Conservation (phyloP, 2,113 vertebrate species). For the Gavia stellata region DNA sequence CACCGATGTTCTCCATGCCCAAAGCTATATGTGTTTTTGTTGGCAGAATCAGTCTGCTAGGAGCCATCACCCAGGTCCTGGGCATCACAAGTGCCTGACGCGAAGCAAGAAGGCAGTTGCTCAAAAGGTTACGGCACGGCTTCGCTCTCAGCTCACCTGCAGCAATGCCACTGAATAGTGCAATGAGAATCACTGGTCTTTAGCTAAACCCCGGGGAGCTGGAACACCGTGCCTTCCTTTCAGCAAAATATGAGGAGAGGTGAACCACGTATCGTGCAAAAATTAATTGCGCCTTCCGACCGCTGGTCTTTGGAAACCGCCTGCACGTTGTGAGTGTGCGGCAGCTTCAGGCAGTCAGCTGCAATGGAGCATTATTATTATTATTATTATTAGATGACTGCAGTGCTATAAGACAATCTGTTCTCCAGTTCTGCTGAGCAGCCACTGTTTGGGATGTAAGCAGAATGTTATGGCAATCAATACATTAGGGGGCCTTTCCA, state of each 20-base stretch:
- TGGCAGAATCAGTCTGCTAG: neutral
- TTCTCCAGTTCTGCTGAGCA: neutral
- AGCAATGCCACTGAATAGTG: neutral
- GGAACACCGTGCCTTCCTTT: neutral
- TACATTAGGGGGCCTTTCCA: slow-evolving; percentile 19
- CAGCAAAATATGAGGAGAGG: neutral
- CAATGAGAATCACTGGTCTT: neutral
- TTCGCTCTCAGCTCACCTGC: neutral
- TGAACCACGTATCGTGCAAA: neutral
- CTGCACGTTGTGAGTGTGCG: neutral
- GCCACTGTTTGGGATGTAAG: neutral
- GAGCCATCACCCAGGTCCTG: neutral
- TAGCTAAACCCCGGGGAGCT: neutral
- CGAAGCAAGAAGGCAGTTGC: neutral
- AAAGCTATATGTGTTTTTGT: neutral
- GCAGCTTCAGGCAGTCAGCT: neutral
- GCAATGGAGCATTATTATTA: neutral
- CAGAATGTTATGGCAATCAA: neutral
- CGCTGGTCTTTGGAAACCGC: neutral
- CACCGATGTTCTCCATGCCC: neutral
- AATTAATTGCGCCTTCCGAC: neutral
- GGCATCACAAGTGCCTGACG: neutral
- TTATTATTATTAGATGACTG: neutral
- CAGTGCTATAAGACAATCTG: neutral
- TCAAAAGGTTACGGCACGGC: neutral